A percentile compares a stretch with the other conserved stretches of the same genome.
These are phyloP conservation scores for Columba guinea DNA, from an alignment of 2,797 vertebrate species.

Conservation along the genomic window DNA sequence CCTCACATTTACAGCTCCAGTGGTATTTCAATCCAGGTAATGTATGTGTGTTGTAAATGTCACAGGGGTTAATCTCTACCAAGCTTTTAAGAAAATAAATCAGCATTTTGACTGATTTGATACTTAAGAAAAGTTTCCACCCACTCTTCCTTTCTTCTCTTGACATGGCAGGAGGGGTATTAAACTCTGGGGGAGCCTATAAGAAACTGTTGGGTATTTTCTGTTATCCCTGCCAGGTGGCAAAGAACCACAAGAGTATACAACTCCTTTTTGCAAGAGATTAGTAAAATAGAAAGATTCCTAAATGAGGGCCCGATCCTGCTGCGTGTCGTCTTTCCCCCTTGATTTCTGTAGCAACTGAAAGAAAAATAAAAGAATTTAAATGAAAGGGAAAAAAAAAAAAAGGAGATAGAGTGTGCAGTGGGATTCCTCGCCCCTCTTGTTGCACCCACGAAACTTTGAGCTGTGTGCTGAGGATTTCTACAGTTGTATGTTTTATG, in stretches of 20 bases:
- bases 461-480: background rate
- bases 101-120: slow-evolving; percentile 62
- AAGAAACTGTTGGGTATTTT: slow-evolving; percentile 57
- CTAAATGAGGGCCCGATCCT: slow-evolving; percentile 36
- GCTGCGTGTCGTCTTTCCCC: background rate
- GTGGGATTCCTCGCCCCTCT: background rate
- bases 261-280: slow-evolving; percentile 24
- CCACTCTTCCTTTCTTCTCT: slow-evolving; percentile 64
- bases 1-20: slow-evolving; percentile 53
- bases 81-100: slow-evolving; percentile 72
- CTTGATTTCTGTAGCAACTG: background rate
- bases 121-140: slow-evolving; percentile 68
- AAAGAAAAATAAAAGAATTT: background rate
- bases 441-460: background rate
- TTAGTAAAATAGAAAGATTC: slow-evolving; percentile 49
- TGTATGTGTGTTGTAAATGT: slow-evolving; percentile 67
- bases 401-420: background rate
- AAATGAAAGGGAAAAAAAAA: background rate
- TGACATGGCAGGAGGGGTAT: slow-evolving; percentile 43
- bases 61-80: slow-evolving; percentile 67
- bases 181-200: slow-evolving; percentile 52
- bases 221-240: slow-evolving; percentile 55
- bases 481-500: background rate
- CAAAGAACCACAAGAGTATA: slow-evolving; percentile 19
- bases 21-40: slow-evolving; percentile 63